These are phyloP conservation scores for Drosophila ogumai DNA, from an alignment of 1,140 invertebrate genomes.

Conservation along the genomic window DNA sequence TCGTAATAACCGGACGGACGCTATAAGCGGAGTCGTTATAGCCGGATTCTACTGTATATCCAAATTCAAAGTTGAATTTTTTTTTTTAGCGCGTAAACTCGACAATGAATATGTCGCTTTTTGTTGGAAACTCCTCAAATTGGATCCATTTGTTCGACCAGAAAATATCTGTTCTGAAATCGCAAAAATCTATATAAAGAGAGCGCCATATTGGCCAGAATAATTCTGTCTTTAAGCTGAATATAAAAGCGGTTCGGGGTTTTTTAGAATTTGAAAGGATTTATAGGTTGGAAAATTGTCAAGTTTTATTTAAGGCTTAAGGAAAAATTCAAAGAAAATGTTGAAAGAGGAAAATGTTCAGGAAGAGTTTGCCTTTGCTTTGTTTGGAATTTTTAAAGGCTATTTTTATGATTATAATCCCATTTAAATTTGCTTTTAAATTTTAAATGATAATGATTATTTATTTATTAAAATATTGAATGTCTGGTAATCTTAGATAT, in stretches of 20 bases:
- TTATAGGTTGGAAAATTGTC: not conserved
- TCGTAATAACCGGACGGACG: too few relatives aligned
- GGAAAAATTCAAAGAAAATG: not conserved
- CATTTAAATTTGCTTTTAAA: not conserved
- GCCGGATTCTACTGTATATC: too few relatives aligned
- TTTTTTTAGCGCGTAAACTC: not conserved
- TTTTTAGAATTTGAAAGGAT: not conserved
- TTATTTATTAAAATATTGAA: not conserved
- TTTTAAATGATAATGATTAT: too few relatives aligned
- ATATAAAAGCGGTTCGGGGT: not conserved
- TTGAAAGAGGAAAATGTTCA: not conserved
- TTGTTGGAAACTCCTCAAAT: not conserved
- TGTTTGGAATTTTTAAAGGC: too few relatives aligned
- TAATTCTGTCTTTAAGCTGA: not conserved
- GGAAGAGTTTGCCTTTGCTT: too few relatives aligned
- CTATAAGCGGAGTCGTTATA: too few relatives aligned
- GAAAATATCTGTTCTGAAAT: conserved; percentile 7
- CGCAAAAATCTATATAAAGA: not conserved
- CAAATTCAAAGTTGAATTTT: not conserved
- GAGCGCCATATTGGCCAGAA: not conserved
- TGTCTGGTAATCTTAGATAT: not conserved
- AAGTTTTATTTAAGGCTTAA: not conserved
- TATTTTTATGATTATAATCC: not conserved
- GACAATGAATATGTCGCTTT: conserved; percentile 3
- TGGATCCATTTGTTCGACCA: conserved; percentile 9